Conservation (phyloP, 2,797 vertebrate species). For the Picus viridis region DNA sequence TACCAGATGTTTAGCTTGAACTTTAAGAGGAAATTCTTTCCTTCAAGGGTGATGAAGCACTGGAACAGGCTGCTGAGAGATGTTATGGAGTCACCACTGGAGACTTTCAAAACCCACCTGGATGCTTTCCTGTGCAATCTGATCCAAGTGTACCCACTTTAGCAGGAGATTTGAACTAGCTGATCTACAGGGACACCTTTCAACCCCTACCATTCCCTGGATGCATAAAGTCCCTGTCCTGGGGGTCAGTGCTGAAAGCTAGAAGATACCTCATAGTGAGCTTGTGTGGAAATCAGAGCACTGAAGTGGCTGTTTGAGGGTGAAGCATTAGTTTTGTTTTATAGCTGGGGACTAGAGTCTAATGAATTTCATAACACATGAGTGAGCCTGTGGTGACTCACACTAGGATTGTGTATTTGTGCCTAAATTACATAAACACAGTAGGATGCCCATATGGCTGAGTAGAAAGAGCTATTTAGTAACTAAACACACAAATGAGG, state of each 20-base stretch:
- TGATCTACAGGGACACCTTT: no score
- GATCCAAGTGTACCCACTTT: no score
- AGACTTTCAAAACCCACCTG: no score
- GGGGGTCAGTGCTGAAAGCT: rapidly evolving
- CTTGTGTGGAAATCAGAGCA: not conserved
- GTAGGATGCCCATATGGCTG: not conserved
- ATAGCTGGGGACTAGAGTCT: not conserved
- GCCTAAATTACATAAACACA: conserved; percentile 7
- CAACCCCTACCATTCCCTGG: no score
- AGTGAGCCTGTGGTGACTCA: conserved; percentile 8
- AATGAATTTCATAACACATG: not conserved
- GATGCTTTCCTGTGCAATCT: no score
- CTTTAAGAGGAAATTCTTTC: no score
- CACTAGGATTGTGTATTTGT: conserved; percentile 8
- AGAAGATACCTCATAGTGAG: not conserved
- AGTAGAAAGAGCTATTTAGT: not conserved
- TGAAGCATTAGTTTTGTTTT: not conserved
- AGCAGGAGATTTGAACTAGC: no score
- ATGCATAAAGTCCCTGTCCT: not conserved
- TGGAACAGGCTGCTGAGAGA: no score
- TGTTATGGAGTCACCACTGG: no score
- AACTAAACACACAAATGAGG: not conserved
- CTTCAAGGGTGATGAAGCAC: no score
- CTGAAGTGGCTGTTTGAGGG: not conserved
- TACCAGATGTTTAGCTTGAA: no score